A percentile compares a stretch with the other conserved stretches of the same genome.
These are phyloP conservation scores for Mesodorylaimus sp. DNA, from an alignment of 2,888 invertebrate genomes.

Conservation along the genomic window DNA sequence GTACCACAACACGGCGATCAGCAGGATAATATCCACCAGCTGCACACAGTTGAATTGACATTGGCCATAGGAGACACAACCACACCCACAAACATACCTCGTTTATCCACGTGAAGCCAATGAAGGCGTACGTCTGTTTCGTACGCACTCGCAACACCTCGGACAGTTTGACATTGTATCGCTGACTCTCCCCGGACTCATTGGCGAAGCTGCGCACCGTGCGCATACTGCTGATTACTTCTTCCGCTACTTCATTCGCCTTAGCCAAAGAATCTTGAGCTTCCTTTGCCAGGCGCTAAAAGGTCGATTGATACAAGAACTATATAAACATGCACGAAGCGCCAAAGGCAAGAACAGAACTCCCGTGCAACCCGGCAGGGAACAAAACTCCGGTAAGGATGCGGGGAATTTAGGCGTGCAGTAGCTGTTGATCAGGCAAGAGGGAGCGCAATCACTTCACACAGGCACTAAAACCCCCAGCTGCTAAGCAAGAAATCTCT, in stretches of 20 bases:
- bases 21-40: slow-evolving; percentile 23
- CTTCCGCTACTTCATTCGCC: slow-evolving; percentile 34
- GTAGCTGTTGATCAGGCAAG: too few relatives aligned
- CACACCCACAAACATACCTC: slow-evolving; percentile 19
- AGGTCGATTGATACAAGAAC: too few relatives aligned
- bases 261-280: slow-evolving; percentile 32
- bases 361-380: too few relatives aligned
- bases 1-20: slow-evolving; percentile 31
- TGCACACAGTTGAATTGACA: slow-evolving; percentile 11
- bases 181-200: slow-evolving; percentile 28
- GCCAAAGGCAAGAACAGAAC: too few relatives aligned
- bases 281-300: too few relatives aligned
- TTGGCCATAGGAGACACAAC: too few relatives aligned
- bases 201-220: slow-evolving; percentile 35
- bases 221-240: slow-evolving; percentile 32
- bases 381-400: too few relatives aligned
- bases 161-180: slow-evolving; percentile 14
- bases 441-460: too few relatives aligned
- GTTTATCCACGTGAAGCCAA: slow-evolving; percentile 32
- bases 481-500: too few relatives aligned
- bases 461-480: too few relatives aligned
- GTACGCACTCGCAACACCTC: background rate
- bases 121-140: slow-evolving; percentile 29
- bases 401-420: too few relatives aligned
- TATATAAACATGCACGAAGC: too few relatives aligned